Evolutionary conservation across 2,797 vertebrate species (phyloP), one percentile per base, ranked within the genome.

Genomic region (Sebastes trivittatus): DNA sequence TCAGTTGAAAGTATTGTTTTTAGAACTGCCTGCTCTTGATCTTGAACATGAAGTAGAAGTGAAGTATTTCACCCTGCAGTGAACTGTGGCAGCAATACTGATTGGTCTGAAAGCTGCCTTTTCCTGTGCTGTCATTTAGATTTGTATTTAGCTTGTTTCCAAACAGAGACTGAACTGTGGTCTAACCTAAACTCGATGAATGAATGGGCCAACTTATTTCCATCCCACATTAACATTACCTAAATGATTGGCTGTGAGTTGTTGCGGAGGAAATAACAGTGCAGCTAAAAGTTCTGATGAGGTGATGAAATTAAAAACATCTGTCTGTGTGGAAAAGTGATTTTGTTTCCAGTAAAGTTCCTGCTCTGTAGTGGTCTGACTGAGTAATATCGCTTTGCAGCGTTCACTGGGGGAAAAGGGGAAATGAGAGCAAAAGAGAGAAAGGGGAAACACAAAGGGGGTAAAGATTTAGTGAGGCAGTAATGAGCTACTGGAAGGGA

Each of bases 401-500:
- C 38, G 32, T 83, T 80, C 64, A 62, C 63, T 27, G 54, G 54
- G 60, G 60, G 60, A 13, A 52, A 72, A 8, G 36, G 59, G 88
- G 88, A 91, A 92, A 90, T 71, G 82, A 90, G 91, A 77, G 83
- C 72, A 80, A 32, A 77, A 1, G 68, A 81, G 75, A 65, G 73
- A 78, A 77, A 76, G 81, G 56, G 75, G 75, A 79, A 84, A 78
- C 81, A 90, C 83, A 87, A 86, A 89, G 71, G 58, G 62, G 68
- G 71, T 20, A 61, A 77, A 85, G 84, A 91, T 87, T 92, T 90
- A 91, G 55, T n/a, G 80, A 82, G 89, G 86, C 83, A 79, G 79
- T 87, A 90, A 89, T 78, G 83, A 90, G 88, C 88, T 82, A 54
- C 86, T 87, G 85, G 86, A 87, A 82, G 68, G 75, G 75, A 83